A percentile compares a stretch with the other conserved stretches of the same genome.
Conservation (phyloP, 2,888 invertebrate genomes). For the Baronia brevicornis region DNA sequence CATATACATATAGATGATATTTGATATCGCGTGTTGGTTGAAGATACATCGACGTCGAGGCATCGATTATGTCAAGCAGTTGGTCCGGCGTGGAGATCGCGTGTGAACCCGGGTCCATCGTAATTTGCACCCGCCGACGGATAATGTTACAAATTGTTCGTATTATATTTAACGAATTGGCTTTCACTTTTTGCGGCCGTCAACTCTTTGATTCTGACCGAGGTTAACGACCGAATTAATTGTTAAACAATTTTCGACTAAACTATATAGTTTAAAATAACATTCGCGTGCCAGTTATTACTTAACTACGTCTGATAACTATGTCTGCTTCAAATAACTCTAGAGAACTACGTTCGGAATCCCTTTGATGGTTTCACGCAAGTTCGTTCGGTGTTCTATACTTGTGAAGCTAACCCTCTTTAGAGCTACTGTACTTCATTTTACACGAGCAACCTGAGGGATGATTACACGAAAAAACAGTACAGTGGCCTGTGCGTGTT, state of each 20-base stretch:
- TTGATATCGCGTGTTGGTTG: too few species aligned
- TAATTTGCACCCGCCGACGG: slow-evolving; percentile 34
- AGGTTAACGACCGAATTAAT: slow-evolving; percentile 23
- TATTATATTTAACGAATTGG: slow-evolving; percentile 28
- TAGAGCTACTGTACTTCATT: too few species aligned
- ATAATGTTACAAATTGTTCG: slow-evolving; percentile 41
- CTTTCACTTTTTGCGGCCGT: slow-evolving; percentile 39
- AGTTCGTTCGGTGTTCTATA: too few species aligned
- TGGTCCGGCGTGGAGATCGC: slow-evolving; percentile 28
- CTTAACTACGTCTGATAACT: too few species aligned
- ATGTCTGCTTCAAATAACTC: too few species aligned
- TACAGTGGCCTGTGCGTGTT: too few species aligned
- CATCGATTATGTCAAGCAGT: slow-evolving; percentile 20
- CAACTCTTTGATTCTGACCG: slow-evolving; percentile 21
- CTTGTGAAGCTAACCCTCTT: too few species aligned
- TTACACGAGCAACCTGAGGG: too few species aligned
- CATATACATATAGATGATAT: too few species aligned
- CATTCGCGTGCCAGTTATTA: neutral
- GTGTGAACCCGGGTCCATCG: slow-evolving; percentile 31
- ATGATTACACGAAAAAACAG: too few species aligned
- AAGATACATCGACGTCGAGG: slow-evolving; percentile 1
- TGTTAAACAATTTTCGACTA: slow-evolving; percentile 12
- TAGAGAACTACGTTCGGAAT: too few species aligned
- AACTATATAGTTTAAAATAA: neutral
- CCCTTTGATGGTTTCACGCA: too few species aligned